These are phyloP conservation scores for Boloria selene DNA, from an alignment of 2,888 invertebrate genomes.

Conservation along the genomic window DNA sequence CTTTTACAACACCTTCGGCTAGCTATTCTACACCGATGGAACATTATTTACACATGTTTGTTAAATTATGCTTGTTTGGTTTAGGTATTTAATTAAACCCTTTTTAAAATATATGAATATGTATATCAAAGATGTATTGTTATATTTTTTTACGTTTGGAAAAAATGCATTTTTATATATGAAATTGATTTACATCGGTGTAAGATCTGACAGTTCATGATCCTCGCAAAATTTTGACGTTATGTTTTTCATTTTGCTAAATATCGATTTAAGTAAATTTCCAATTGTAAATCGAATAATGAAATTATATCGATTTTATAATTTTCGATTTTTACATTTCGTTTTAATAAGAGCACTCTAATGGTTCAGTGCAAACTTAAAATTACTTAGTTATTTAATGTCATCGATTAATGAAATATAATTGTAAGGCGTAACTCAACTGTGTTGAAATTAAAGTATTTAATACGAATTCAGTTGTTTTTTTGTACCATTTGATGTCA, in stretches of 20 bases:
- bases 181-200: neutral
- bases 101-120: too few species aligned
- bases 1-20: too few species aligned
- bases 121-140: too few species aligned
- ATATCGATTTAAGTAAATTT: too few species aligned
- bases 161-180: neutral
- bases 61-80: too few species aligned
- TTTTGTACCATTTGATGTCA: conserved; percentile 28
- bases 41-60: too few species aligned
- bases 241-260: neutral
- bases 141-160: too few species aligned
- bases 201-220: conserved; percentile 15
- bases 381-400: conserved; percentile 5
- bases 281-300: conserved; percentile 6
- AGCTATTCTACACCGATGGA: too few species aligned
- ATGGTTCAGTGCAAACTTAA: conserved; percentile 5
- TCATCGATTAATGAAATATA: conserved; percentile 7
- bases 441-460: conserved; percentile 61
- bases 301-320: conserved; percentile 12
- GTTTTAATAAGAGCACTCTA: neutral
- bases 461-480: conserved; percentile 46
- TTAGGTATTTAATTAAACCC: too few species aligned
- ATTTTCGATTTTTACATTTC: neutral
- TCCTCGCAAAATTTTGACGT: conserved; percentile 3
- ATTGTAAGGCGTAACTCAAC: conserved; percentile 33